These are phyloP conservation scores for Drosophila burlai DNA, from an alignment of 1,140 invertebrate species.

Conservation along the genomic window DNA sequence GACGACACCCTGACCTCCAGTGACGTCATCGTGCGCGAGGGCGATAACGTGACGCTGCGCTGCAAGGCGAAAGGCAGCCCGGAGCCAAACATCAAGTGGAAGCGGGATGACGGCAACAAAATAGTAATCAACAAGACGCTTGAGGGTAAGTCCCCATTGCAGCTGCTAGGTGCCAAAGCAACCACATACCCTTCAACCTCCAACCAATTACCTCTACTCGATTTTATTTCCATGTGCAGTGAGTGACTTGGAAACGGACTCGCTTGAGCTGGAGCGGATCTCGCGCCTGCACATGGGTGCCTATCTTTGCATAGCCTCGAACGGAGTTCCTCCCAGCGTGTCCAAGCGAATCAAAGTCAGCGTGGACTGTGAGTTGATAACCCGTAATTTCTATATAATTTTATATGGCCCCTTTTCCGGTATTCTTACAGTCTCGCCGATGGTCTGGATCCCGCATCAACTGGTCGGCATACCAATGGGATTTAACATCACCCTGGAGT, in stretches of 20 bases:
- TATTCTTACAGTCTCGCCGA: constrained; percentile 91
- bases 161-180: background rate
- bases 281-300: constrained; percentile 95
- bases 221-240: constrained; percentile 86
- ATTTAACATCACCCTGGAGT: constrained; percentile 93
- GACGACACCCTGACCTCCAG: constrained; percentile 95
- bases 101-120: constrained; percentile 93
- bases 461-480: constrained; percentile 93
- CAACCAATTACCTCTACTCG: background rate
- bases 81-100: constrained; percentile 95
- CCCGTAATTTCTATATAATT: background rate
- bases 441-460: constrained; percentile 94
- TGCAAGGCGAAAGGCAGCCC: constrained; percentile 96
- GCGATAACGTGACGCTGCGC: constrained; percentile 93
- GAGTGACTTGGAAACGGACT: constrained; percentile 92
- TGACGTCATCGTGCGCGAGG: constrained; percentile 96
- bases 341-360: constrained; percentile 96
- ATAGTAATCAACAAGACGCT: constrained; percentile 93
- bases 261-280: constrained; percentile 93
- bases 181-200: background rate
- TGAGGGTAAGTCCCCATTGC: constrained; percentile 87
- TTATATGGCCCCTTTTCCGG: no score
- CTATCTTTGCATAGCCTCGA: constrained; percentile 94
- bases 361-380: constrained; percentile 94
- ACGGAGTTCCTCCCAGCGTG: constrained; percentile 92